Evolutionary conservation across 2,113 vertebrate species (phyloP).

Genomic region (Perccottus glenii): DNA sequence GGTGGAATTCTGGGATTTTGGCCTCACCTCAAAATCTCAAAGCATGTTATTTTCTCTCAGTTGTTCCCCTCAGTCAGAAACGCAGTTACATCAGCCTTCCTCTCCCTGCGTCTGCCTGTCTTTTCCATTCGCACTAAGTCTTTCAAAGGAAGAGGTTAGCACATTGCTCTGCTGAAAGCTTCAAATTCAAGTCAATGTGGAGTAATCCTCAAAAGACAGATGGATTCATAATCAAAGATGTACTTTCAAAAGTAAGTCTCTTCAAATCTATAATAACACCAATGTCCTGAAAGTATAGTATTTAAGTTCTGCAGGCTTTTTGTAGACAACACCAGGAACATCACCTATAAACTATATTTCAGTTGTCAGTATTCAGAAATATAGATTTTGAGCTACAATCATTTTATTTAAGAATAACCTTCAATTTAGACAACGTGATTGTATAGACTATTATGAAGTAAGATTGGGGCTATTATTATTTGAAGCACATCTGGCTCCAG

Average conservation of each 20-base stretch:
- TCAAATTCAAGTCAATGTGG: constrained; percentile 54
- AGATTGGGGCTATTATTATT: too few relatives aligned
- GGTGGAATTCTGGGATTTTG: constrained; percentile 90
- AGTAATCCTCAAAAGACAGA: constrained; percentile 62
- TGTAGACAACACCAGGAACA: too few relatives aligned
- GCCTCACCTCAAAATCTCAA: constrained; percentile 82
- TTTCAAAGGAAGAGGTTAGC: constrained; percentile 60
- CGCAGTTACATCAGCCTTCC: constrained; percentile 87
- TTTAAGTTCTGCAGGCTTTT: too few relatives aligned
- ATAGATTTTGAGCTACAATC: not conserved
- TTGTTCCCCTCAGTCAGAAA: constrained; percentile 62
- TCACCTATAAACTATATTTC: not conserved
- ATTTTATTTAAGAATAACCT: too few relatives aligned
- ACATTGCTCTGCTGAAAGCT: constrained; percentile 32
- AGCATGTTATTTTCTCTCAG: constrained; percentile 78
- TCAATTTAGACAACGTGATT: too few relatives aligned
- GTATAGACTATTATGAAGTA: too few relatives aligned
- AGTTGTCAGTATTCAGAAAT: not conserved
- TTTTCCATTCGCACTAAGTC: constrained; percentile 62
- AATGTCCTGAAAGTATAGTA: too few relatives aligned
- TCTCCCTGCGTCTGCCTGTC: constrained; percentile 22
- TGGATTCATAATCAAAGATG: constrained; percentile 45
- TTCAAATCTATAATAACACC: not conserved
- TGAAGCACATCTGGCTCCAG: too few relatives aligned
- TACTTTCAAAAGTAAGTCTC: constrained; percentile 64